These are phyloP conservation scores for Gobionotothen gibberifrons DNA, from an alignment of 2,797 vertebrate species.

Conservation along the genomic window DNA sequence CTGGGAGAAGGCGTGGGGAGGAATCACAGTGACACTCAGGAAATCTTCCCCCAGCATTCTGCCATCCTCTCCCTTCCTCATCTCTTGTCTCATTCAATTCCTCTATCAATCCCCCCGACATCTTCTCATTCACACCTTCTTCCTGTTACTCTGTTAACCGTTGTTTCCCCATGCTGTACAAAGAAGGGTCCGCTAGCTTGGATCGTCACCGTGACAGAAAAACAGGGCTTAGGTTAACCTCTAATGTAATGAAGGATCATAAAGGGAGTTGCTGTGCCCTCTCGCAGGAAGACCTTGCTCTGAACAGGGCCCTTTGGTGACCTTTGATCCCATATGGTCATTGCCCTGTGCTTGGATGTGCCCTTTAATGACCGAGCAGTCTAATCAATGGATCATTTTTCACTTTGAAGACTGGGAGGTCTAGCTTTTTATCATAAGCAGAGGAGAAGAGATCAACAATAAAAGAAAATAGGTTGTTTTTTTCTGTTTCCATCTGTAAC, in stretches of 20 bases:
- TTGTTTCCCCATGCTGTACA: slow-evolving; percentile 37
- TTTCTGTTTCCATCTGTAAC: slow-evolving; percentile 9
- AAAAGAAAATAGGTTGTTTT: slow-evolving; percentile 24
- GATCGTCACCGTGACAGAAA: slow-evolving; percentile 3
- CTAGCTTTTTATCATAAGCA: slow-evolving; percentile 17
- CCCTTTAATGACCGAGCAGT: slow-evolving; percentile 81
- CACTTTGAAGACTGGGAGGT: slow-evolving; percentile 57
- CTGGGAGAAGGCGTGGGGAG: slow-evolving; percentile 82
- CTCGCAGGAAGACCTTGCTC: slow-evolving; percentile 45
- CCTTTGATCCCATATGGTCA: slow-evolving; percentile 82
- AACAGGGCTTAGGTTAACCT: slow-evolving; percentile 47
- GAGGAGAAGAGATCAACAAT: neutral
- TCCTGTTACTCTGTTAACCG: slow-evolving; percentile 57
- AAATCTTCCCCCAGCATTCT: slow-evolving; percentile 67
- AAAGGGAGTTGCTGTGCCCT: slow-evolving; percentile 76
- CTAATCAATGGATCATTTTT: slow-evolving; percentile 84
- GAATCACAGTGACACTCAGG: slow-evolving; percentile 73
- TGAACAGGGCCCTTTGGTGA: slow-evolving; percentile 81
- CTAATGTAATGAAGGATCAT: slow-evolving; percentile 79
- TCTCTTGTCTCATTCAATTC: slow-evolving; percentile 52
- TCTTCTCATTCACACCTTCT: slow-evolving; percentile 41
- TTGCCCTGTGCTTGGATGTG: slow-evolving; percentile 73
- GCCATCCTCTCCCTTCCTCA: slow-evolving; percentile 47
- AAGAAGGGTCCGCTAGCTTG: slow-evolving; percentile 19
- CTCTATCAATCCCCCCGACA: slow-evolving; percentile 32